These are phyloP conservation scores for Montipora capricornis DNA, from an alignment of 64 coral and sea anemone genomes.

Conservation along the genomic window DNA sequence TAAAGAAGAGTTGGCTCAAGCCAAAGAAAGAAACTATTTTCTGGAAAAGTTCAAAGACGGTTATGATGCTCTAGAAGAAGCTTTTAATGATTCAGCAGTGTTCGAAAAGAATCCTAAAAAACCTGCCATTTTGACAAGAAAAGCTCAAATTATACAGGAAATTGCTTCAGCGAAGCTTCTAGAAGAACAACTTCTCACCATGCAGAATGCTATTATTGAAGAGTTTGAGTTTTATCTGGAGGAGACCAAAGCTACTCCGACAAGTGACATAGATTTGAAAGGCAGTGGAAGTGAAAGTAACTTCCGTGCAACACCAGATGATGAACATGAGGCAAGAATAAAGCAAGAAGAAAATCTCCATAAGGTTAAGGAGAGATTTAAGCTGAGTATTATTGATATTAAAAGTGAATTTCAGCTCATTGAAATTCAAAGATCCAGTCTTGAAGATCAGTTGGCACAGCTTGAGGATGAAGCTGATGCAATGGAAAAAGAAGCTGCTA, in stretches of 20 bases:
- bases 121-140: slow-evolving; percentile 73
- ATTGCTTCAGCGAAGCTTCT: slow-evolving; percentile 86
- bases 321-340: slow-evolving; percentile 72
- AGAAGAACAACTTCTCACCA: slow-evolving; percentile 85
- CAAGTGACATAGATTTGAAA: slow-evolving; percentile 19
- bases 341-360: slow-evolving; percentile 64
- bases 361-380: slow-evolving; percentile 78
- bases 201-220: slow-evolving; percentile 92
- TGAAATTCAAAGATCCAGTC: slow-evolving; percentile 80
- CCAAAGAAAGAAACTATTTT: slow-evolving; percentile 67
- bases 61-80: slow-evolving; percentile 86
- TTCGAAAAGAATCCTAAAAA: slow-evolving; percentile 65
- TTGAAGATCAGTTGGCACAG: slow-evolving; percentile 81
- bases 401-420: slow-evolving; percentile 92
- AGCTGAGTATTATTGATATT: slow-evolving; percentile 86
- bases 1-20: slow-evolving; percentile 76
- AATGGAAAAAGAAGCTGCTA: slow-evolving; percentile 56
- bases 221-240: slow-evolving; percentile 89
- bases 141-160: slow-evolving; percentile 82
- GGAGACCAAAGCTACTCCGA: slow-evolving; percentile 51
- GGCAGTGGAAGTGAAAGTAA: slow-evolving; percentile 2
- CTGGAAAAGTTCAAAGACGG: slow-evolving; percentile 85
- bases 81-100: slow-evolving; percentile 72
- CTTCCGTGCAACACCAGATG: slow-evolving; percentile 39
- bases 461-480: slow-evolving; percentile 56